These are phyloP conservation scores for Drosophila dives DNA, from an alignment of 2,888 invertebrate genomes.

Conservation along the genomic window DNA sequence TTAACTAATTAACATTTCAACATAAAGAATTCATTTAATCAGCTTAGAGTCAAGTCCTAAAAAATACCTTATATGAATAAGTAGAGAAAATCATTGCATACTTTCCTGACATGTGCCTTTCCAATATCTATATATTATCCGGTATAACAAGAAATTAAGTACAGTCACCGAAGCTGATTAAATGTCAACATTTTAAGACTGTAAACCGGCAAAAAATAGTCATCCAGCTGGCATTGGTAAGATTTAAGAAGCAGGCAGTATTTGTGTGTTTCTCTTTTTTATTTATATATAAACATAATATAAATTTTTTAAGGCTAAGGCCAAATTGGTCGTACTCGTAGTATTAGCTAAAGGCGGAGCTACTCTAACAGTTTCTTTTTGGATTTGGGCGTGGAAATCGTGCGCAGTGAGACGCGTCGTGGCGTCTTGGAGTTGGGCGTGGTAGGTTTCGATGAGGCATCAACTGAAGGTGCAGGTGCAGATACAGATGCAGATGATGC, in stretches of 20 bases:
- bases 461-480: background rate
- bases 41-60: background rate
- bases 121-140: background rate
- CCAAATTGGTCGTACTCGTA: conserved; percentile 20
- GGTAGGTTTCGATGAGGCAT: conserved; percentile 60
- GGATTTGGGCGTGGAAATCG: conserved; percentile 91
- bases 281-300: conserved; percentile 40
- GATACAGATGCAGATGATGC: background rate
- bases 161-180: background rate
- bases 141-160: background rate
- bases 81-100: background rate
- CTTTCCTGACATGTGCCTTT: background rate
- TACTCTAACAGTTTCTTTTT: conserved; percentile 86
- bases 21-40: background rate
- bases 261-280: conserved; percentile 24
- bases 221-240: background rate
- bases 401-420: conserved; percentile 90
- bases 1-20: background rate
- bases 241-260: background rate
- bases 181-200: background rate
- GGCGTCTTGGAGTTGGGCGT: conserved; percentile 86
- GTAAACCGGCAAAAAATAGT: background rate
- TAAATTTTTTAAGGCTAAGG: conserved; percentile 38
- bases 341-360: conserved; percentile 20
- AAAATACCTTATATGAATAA: background rate